These are phyloP conservation scores for Gryon sp. DNA, from an alignment of 1,140 invertebrate species.

Conservation along the genomic window DNA sequence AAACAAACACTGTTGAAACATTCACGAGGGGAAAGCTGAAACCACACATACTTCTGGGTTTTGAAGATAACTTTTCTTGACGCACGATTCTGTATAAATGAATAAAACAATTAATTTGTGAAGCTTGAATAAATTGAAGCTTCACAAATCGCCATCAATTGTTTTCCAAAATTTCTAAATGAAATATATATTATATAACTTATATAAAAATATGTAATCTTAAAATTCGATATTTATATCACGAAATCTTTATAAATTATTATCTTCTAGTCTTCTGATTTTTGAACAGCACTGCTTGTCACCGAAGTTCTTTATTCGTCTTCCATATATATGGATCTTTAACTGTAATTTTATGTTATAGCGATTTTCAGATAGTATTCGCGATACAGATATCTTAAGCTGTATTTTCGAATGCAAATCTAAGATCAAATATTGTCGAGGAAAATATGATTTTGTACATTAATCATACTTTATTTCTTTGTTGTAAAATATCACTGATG, in stretches of 20 bases:
- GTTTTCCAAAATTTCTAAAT: not conserved
- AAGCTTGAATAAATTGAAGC: not conserved
- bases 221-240: not conserved
- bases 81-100: slow-evolving; percentile 51
- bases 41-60: slow-evolving; percentile 54
- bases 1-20: slow-evolving; percentile 56
- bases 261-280: not conserved
- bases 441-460: no score
- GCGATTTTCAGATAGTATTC: no score
- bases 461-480: no score
- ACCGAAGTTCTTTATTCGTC: not conserved
- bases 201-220: no score
- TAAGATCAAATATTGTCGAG: no score
- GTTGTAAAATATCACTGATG: no score
- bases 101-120: slow-evolving; percentile 24
- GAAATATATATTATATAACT: no score
- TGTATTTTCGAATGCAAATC: no score
- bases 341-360: no score
- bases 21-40: slow-evolving; percentile 56
- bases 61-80: slow-evolving; percentile 35
- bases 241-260: not conserved
- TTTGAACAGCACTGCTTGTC: not conserved
- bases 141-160: no score
- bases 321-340: not conserved
- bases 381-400: not conserved